phyloP scores from a whole-genome alignment of 2,113 vertebrate species.

The Thamnophis sirtalis region DNA sequence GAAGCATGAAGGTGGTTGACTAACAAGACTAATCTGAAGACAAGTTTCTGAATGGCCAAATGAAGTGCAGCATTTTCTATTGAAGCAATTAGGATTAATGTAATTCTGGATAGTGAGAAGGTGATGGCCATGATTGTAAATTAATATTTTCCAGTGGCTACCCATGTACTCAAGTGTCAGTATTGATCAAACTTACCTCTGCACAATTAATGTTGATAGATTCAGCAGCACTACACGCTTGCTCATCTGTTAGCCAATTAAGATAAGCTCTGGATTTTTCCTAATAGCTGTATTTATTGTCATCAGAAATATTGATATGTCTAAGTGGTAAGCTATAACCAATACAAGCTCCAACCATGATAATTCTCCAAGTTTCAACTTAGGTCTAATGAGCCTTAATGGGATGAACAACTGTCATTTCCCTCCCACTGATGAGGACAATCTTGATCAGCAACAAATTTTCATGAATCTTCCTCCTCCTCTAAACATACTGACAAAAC shows the following conservation, averaged over 20 bases:
- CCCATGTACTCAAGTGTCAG: constrained; percentile 68
- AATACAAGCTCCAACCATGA: constrained; percentile 42
- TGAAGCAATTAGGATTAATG: constrained; percentile 65
- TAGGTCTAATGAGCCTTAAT: constrained; percentile 25
- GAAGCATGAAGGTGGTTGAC: neutral
- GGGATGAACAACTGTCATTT: constrained; percentile 12
- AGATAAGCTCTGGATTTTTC: constrained; percentile 69
- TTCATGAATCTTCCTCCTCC: neutral
- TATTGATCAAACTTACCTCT: constrained; percentile 74
- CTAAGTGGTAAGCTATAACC: constrained; percentile 53
- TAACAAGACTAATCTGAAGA: constrained; percentile 1
- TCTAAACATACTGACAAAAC: neutral
- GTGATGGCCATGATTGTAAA: constrained; percentile 62
- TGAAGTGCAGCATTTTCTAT: constrained; percentile 39
- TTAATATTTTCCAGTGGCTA: constrained; percentile 69
- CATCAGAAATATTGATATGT: constrained; percentile 69
- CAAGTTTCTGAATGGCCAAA: constrained; percentile 16
- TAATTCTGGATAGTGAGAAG: constrained; percentile 61
- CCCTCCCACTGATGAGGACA: neutral
- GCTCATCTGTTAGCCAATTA: constrained; percentile 78
- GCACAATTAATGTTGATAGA: constrained; percentile 73
- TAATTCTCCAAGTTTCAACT: constrained; percentile 14
- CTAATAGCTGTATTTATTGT: constrained; percentile 75
- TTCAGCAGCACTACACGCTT: constrained; percentile 65
- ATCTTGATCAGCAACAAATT: neutral